Percentiles rank a stretch among this genome's conserved stretches.
phyloP scores from a whole-genome alignment of 2,888 invertebrate species.

The Dusona sp. region DNA sequence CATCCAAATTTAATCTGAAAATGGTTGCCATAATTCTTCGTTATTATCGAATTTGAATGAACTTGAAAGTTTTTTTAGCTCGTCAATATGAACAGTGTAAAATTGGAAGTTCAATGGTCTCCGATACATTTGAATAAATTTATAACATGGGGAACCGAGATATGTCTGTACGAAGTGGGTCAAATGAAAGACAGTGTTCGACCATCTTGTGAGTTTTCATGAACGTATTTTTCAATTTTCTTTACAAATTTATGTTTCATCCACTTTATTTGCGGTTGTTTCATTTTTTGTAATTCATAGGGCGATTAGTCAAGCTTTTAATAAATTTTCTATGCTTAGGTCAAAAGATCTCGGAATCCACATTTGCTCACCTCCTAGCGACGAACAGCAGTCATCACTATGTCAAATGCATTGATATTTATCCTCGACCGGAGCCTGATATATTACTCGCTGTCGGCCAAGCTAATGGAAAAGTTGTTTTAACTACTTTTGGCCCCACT shows the following conservation, averaged over 20 bases:
- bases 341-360: constrained; percentile 89
- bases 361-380: constrained; percentile 89
- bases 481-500: constrained; percentile 91
- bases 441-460: constrained; percentile 95
- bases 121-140: constrained; percentile 92
- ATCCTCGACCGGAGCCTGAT: constrained; percentile 91
- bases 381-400: constrained; percentile 91
- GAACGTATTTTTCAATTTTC: not conserved
- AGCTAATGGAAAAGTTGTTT: constrained; percentile 94
- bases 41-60: not conserved
- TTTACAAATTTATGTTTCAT: constrained; percentile 6
- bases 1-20: not conserved
- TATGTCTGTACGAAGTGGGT: constrained; percentile 93
- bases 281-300: constrained; percentile 59
- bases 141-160: constrained; percentile 95
- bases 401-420: constrained; percentile 95
- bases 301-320: constrained; percentile 18
- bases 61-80: constrained; percentile 10
- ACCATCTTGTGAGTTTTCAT: constrained; percentile 81
- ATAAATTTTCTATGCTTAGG: constrained; percentile 84
- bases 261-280: constrained; percentile 31
- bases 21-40: too few relatives aligned
- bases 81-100: constrained; percentile 86
- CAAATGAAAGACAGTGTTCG: constrained; percentile 87
- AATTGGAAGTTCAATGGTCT: constrained; percentile 95